Conservation (phyloP, 2,797 vertebrate species). For the Sebastes flavidus region DNA sequence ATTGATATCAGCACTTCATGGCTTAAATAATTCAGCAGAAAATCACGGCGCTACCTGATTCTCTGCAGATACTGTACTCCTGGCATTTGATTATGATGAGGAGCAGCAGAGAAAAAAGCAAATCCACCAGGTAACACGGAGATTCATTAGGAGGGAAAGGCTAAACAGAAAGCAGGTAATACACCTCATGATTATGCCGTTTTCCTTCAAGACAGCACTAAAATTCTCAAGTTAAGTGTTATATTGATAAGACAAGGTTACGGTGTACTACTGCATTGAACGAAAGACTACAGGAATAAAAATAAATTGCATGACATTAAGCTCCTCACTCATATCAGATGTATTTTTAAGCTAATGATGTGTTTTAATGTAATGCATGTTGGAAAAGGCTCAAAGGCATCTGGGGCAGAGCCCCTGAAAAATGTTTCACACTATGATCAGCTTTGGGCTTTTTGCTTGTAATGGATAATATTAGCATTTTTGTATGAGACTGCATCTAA, state of each 20-base stretch:
- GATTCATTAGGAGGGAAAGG: slow-evolving; percentile 22
- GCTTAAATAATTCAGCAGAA: slow-evolving; percentile 79
- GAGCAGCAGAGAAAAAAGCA: slow-evolving; percentile 11
- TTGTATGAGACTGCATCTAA: slow-evolving; percentile 22
- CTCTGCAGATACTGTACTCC: slow-evolving; percentile 52
- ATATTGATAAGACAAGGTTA: slow-evolving; percentile 2
- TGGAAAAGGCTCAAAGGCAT: slow-evolving; percentile 47
- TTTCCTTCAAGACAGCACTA: not conserved
- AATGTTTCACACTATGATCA: slow-evolving; percentile 35
- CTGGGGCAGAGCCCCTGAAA: slow-evolving; percentile 32
- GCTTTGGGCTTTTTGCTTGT: slow-evolving; percentile 23
- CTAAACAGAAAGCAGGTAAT: not conserved
- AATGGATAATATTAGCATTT: slow-evolving; percentile 44
- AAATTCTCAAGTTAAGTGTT: not conserved
- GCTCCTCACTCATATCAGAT: slow-evolving; percentile 29
- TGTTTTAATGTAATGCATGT: slow-evolving; percentile 49
- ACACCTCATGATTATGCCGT: not conserved
- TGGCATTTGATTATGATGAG: slow-evolving; percentile 44
- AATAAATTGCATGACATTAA: slow-evolving; percentile 19
- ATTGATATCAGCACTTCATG: slow-evolving; percentile 75
- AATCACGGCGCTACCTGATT: slow-evolving; percentile 63
- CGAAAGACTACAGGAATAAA: slow-evolving; percentile 1
- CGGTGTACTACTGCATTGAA: not conserved
- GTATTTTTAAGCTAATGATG: slow-evolving; percentile 43
- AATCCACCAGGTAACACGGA: slow-evolving; percentile 14